Evolutionary conservation across 2,113 vertebrate species (phyloP), one percentile per base, ranked within the genome.

Genomic region (Carassius carassius): DNA sequence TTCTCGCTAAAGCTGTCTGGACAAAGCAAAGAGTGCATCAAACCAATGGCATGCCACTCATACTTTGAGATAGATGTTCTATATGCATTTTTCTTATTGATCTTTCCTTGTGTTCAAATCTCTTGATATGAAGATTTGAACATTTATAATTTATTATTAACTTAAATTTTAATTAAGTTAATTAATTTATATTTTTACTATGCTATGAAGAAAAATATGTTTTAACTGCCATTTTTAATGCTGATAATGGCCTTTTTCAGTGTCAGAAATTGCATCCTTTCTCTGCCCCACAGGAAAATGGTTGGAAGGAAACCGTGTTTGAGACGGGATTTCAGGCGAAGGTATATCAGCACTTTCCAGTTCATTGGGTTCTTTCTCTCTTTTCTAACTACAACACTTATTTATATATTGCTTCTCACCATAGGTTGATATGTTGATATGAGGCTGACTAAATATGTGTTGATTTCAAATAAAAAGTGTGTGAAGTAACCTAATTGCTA

Each of bases 251-350:
- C 69, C 19, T 84, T 80, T 85, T 51, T 75, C 82, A 83, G 13
- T 63, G 78, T 84, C 79, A 65, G 62, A 82, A 76, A 85, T 60
- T 23, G 1, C 13, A 44, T 85, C 23, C 90, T 81, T 86, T 89
- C 80, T 75, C 23, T 91, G 86, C 5, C 90, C 91, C 93, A 90
- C 93, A 99, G 97, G 98, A 99, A 91, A 90, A 94, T 73, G 95
- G 96, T 87, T 99, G 98, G 98, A 99, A 97, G 88, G 98, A 99
- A 86, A 92, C 93, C 29, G 96, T 97, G 78, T 97, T 94, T 91
- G 98, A 99, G 86, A 97, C 97, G 23, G 97, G 96, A 78, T 99
- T 98, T 91, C 98, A 99, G 84, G 91, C 97, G 21, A 99, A 98
- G 96, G 98, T 99, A 95, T 90, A 10, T 44, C 35, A 82, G 16